Conservation (phyloP, 1,140 invertebrate genomes). For the Zaprionus camerounensis region DNA sequence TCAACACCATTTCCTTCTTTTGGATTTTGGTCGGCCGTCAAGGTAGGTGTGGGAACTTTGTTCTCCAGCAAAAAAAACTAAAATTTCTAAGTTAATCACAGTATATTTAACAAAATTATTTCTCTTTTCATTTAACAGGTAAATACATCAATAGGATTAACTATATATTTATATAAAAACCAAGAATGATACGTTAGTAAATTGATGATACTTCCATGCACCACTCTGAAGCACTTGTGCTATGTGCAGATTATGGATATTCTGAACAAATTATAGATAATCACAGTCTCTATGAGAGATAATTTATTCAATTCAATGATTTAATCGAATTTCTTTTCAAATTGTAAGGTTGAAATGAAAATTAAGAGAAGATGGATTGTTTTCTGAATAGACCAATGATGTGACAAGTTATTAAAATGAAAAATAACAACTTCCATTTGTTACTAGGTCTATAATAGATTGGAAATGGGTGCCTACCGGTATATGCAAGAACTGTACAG, state of each 20-base stretch:
- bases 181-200: not conserved
- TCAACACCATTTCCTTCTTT: conserved; percentile 43
- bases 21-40: conserved; percentile 33
- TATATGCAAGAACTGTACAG: conserved; percentile 99
- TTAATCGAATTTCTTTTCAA: not conserved
- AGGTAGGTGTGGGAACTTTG: conserved; percentile 30
- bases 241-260: conserved; percentile 60
- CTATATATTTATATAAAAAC: not conserved
- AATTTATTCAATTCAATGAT: no score
- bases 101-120: not conserved
- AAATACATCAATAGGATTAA: not conserved
- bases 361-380: not conserved
- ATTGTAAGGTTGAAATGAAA: conserved; percentile 15
- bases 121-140: conserved; percentile 14
- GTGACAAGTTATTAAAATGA: conserved; percentile 86
- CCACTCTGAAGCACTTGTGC: conserved; percentile 50
- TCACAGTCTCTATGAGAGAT: not conserved
- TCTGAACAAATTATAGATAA: conserved; percentile 24
- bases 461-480: conserved; percentile 98
- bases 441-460: conserved; percentile 86
- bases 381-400: conserved; percentile 86
- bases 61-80: not conserved
- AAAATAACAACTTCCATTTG: conserved; percentile 85
- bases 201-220: conserved; percentile 67
- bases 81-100: not conserved